Percentiles rank a stretch among this genome's conserved stretches.
These are phyloP conservation scores for Genyomyrus donnyi DNA, from an alignment of 2,113 vertebrate genomes.

Conservation along the genomic window DNA sequence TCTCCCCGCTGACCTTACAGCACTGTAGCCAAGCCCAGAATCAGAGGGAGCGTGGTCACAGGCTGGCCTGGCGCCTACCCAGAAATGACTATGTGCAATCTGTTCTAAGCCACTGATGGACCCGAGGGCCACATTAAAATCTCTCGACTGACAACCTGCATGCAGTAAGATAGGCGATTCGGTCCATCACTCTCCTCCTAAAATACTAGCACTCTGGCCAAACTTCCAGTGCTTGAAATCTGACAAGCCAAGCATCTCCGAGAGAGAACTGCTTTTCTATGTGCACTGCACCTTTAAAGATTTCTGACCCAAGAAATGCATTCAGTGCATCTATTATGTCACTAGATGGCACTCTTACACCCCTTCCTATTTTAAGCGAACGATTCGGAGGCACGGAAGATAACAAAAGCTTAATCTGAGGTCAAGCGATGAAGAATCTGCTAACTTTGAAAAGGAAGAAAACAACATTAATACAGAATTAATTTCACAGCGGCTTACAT, in stretches of 20 bases:
- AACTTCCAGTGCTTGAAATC: not conserved
- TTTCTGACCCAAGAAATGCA: conserved; percentile 4
- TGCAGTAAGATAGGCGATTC: not conserved
- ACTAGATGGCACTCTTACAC: conserved; percentile 47
- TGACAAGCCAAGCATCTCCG: not conserved
- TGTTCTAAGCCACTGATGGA: not conserved
- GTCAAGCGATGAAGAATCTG: conserved; percentile 14
- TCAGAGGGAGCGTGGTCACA: not conserved
- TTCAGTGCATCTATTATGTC: conserved; percentile 25
- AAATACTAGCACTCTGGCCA: not conserved
- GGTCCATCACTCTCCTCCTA: not conserved
- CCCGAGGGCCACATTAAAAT: not conserved
- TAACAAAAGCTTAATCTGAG: not conserved
- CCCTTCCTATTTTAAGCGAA: not conserved
- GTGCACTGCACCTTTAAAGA: not conserved
- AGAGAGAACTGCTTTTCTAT: not conserved
- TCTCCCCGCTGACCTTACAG: not conserved
- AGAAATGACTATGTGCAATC: conserved; percentile 1
- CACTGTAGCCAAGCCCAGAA: not conserved
- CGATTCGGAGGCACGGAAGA: not conserved
- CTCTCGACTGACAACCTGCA: not conserved
- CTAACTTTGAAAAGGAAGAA: conserved; percentile 11
- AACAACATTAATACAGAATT: conserved; percentile 35
- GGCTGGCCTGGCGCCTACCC: not conserved
- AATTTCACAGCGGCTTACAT: conserved; percentile 26